These are phyloP conservation scores for Catharus bicknelli DNA, from an alignment of 2,113 vertebrate species.

Conservation along the genomic window DNA sequence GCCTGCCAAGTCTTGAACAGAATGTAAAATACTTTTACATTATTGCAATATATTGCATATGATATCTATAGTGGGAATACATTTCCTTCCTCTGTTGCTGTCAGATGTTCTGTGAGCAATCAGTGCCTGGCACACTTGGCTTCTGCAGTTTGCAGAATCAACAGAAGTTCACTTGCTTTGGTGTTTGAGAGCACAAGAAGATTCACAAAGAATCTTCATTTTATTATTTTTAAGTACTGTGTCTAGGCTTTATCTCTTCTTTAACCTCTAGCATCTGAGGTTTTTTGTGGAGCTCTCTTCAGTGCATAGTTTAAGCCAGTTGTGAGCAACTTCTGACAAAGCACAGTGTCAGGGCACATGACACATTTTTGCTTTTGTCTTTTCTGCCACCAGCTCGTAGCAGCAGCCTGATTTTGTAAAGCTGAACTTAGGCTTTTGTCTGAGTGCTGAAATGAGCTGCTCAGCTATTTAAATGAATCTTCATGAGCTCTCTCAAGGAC, in stretches of 20 bases:
- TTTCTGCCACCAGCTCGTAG: neutral
- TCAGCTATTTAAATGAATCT: conserved; percentile 47
- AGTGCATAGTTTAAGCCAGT: neutral
- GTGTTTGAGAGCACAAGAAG: neutral
- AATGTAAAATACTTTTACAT: neutral
- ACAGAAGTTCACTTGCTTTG: neutral
- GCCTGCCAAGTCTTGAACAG: neutral
- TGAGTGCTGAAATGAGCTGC: conserved; percentile 27
- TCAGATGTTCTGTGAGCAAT: neutral
- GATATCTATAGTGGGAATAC: neutral
- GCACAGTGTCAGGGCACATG: neutral
- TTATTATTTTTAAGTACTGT: neutral
- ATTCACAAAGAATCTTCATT: neutral
- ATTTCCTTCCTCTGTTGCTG: neutral
- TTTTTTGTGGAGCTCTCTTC: neutral
- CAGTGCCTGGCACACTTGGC: neutral
- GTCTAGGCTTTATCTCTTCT: neutral
- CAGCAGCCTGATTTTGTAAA: neutral
- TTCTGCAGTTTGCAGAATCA: neutral
- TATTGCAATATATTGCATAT: neutral
- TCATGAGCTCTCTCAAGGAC: conserved; percentile 7
- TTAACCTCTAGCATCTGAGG: neutral
- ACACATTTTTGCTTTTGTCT: neutral
- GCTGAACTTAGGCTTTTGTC: neutral
- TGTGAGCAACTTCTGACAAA: neutral